Evolutionary conservation across 2,888 invertebrate species (phyloP), one percentile per base, ranked within the genome.

Genomic region (Neoaliturus tenellus): DNA sequence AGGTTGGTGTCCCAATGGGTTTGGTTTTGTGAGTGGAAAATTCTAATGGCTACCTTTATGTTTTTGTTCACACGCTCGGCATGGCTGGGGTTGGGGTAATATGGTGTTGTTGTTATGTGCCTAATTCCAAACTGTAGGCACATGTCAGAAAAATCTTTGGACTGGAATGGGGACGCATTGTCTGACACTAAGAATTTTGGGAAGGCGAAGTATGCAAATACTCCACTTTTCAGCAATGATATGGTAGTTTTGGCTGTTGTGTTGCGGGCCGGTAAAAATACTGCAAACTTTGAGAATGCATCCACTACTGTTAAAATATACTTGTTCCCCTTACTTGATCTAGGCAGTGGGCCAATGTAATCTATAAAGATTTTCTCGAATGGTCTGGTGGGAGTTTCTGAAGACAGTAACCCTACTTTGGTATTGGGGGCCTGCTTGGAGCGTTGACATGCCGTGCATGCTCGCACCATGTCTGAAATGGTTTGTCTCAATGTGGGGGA

Each of bases 111-210:
- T 4, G 6, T 8, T 6, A 28, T 28, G 4, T 67, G 28, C n/a
- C 31, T 17, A 6, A 67, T 67, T 1, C 67, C 67, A 2, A 33
- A n/a, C 2, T 67, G 6, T 33, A 67, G 28, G 31, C 67, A 67
- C 17, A 67, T 28, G 4, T 31, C 17, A 8, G 28, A 4, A 12
- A 33, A 6, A 0, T 12, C 3, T 17, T 31, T 17, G 8, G 67
- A 67, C 4, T 17, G 17, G 33, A 67, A 67, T 8, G 5, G 3
- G 31, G 67, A 33, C 1, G 31, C 67, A 31, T 67, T 67, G n/a
- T 28, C 67, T 14, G 67, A 67, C 1, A 67, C 67, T 14, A 67
- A 17, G n/a, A 14, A 67, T 67, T 67, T 67, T 17, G 67, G 67
- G 2, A 23, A n/a, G 51, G 14, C 51, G 20, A 51, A 51, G 23